These are phyloP conservation scores for Craniophora ligustri DNA, from an alignment of 2,888 invertebrate species.

Conservation along the genomic window DNA sequence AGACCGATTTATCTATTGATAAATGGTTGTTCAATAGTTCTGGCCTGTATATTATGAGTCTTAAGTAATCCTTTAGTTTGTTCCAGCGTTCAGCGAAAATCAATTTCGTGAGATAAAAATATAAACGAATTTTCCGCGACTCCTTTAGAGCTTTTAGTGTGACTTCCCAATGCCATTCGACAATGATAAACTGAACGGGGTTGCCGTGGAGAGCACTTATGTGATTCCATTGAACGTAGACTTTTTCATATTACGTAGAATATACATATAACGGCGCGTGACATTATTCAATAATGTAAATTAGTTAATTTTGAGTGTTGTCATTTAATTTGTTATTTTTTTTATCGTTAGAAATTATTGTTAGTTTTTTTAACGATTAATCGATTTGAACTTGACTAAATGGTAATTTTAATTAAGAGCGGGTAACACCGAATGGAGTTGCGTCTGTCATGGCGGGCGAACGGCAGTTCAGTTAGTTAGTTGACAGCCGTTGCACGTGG, in stretches of 20 bases:
- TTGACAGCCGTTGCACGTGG: no score
- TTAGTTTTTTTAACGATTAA: no score
- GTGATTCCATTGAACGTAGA: constrained; percentile 47
- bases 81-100: constrained; percentile 38
- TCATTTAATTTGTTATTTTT: no score
- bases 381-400: no score
- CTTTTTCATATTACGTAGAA: constrained; percentile 40
- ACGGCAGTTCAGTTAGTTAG: no score
- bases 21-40: constrained; percentile 22
- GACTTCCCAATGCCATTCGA: constrained; percentile 54
- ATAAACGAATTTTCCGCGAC: constrained; percentile 52
- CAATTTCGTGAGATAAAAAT: constrained; percentile 52
- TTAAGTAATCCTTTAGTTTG: constrained; percentile 16
- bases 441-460: no score
- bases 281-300: no score
- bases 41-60: constrained; percentile 5
- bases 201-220: constrained; percentile 58
- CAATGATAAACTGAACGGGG: constrained; percentile 61
- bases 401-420: no score
- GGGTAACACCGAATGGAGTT: no score
- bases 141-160: constrained; percentile 61
- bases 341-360: no score
- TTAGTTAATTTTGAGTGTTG: no score
- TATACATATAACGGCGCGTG: no score
- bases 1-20: constrained; percentile 13